Conservation (phyloP, 2,888 invertebrate species). For the Polymixis flavicincta region DNA sequence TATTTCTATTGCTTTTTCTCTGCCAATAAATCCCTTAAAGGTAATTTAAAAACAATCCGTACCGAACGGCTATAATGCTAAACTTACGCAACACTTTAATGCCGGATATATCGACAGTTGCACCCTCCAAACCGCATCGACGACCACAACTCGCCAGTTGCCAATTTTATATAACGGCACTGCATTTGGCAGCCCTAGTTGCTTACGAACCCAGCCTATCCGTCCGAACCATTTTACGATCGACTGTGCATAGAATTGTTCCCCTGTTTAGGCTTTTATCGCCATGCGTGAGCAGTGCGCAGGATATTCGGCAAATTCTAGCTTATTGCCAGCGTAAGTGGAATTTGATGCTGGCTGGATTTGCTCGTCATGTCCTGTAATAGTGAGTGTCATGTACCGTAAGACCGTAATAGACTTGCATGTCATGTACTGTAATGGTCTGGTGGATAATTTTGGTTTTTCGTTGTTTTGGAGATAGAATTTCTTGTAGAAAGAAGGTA, state of each 20-base stretch:
- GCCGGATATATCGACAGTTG: conserved; percentile 44
- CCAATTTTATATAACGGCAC: conserved; percentile 64
- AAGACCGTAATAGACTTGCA: neutral
- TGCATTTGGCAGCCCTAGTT: conserved; percentile 61
- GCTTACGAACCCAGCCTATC: conserved; percentile 46
- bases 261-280: conserved; percentile 55
- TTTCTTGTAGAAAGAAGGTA: conserved; percentile 23
- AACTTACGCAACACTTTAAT: conserved; percentile 40
- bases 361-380: conserved; percentile 35
- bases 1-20: neutral
- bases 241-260: conserved; percentile 51
- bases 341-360: conserved; percentile 19
- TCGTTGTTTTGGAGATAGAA: conserved; percentile 1
- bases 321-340: conserved; percentile 38
- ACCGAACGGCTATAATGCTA: neutral
- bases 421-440: conserved; percentile 46
- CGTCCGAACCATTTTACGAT: conserved; percentile 58
- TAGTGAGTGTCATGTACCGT: conserved; percentile 14
- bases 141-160: conserved; percentile 56
- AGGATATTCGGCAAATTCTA: conserved; percentile 21
- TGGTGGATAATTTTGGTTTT: conserved; percentile 1
- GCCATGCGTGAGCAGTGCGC: conserved; percentile 41
- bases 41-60: conserved; percentile 3
- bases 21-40: neutral
- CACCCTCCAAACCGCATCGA: conserved; percentile 54